Evolutionary conservation across 2,113 vertebrate species (phyloP).

Genomic region (Protomyctophum bolini): DNA sequence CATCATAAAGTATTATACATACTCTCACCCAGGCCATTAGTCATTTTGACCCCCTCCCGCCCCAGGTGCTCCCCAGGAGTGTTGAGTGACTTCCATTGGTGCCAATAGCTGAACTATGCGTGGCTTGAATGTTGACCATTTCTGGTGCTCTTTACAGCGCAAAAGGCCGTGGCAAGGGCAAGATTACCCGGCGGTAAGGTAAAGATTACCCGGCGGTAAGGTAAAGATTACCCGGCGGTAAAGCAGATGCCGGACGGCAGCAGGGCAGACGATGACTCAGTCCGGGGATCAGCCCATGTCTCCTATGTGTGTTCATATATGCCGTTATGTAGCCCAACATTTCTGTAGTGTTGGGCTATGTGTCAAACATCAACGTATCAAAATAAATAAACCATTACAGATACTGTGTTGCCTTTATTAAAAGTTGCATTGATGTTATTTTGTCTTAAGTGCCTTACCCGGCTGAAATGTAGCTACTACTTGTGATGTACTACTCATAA

Average conservation of each 20-base stretch:
- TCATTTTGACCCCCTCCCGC: not conserved
- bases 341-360: conserved; percentile 40
- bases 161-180: conserved; percentile 80
- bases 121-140: not conserved
- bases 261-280: not conserved
- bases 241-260: conserved; percentile 28
- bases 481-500: not conserved
- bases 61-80: not conserved
- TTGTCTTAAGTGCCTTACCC: not conserved
- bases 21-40: not conserved
- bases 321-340: not conserved
- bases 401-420: conserved; percentile 7
- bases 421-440: not conserved
- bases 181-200: conserved; percentile 75
- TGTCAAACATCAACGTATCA: conserved; percentile 36
- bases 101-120: not conserved
- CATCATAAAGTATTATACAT: not conserved
- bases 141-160: conserved; percentile 54
- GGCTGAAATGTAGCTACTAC: too few species aligned
- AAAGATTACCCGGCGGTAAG: conserved; percentile 73
- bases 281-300: conserved; percentile 1
- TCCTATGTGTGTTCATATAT: conserved; percentile 8
- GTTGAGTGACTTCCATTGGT: not conserved
- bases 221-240: conserved; percentile 76
- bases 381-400: conserved; percentile 59